These are phyloP conservation scores for Drosophila parvula DNA, from an alignment of 1,140 invertebrate genomes.

Conservation along the genomic window DNA sequence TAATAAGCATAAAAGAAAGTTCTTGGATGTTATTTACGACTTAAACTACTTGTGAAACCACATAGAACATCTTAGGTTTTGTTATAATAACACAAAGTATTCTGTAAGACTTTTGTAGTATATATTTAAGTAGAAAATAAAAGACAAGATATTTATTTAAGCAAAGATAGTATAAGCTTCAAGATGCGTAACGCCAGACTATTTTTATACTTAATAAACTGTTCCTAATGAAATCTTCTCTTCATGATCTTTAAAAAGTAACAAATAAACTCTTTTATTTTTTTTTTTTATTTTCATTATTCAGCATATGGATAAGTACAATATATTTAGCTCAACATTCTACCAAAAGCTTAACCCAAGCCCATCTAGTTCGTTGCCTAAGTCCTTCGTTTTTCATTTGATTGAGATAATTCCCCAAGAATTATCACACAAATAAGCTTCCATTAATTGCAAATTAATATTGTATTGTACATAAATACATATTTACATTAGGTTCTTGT, in stretches of 20 bases:
- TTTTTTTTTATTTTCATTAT: neutral
- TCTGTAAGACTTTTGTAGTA: neutral
- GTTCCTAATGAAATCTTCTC: neutral
- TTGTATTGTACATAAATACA: conserved; percentile 59
- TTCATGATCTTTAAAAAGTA: neutral
- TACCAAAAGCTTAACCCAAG: conserved; percentile 33
- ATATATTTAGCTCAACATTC: neutral
- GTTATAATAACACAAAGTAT: neutral
- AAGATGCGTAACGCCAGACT: too few relatives aligned
- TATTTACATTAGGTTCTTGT: conserved; percentile 60
- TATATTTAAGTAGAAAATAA: neutral
- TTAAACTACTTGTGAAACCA: neutral
- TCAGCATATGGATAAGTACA: neutral
- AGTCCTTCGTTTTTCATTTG: conserved; percentile 18
- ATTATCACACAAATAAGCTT: conserved; percentile 30
- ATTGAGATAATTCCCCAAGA: conserved; percentile 11
- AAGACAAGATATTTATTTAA: neutral
- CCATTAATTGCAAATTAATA: conserved; percentile 1
- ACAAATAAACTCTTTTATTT: neutral
- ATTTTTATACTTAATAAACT: too few relatives aligned
- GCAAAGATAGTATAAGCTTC: neutral
- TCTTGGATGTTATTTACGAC: neutral
- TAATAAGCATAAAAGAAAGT: neutral
- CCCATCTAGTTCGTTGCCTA: conserved; percentile 12
- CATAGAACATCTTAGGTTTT: neutral